Conservation (phyloP, 2,797 vertebrate genomes). For the Meda fulgida region DNA sequence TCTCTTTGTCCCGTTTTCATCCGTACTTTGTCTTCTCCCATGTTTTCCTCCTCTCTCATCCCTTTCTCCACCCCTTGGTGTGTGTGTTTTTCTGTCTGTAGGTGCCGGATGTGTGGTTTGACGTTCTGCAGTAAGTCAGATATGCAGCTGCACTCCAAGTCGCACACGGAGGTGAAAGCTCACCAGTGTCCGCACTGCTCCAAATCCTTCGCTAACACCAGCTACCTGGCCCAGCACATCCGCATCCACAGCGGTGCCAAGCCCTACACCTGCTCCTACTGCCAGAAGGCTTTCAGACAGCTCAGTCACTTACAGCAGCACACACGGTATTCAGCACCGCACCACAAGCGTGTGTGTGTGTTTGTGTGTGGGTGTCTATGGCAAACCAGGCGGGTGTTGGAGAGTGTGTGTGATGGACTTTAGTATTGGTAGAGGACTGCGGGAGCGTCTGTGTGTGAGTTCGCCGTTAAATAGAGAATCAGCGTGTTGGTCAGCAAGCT, state of each 20-base stretch:
- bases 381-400: conserved; percentile 38
- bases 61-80: conserved; percentile 63
- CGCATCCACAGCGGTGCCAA: conserved; percentile 99
- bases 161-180: conserved; percentile 99
- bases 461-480: neutral
- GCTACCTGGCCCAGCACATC: conserved; percentile 99
- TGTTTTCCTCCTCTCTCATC: conserved; percentile 41
- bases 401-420: conserved; percentile 46
- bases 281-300: conserved; percentile 99
- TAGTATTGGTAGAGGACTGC: neutral
- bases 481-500: neutral
- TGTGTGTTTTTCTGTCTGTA: conserved; percentile 82
- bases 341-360: conserved; percentile 42
- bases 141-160: conserved; percentile 99
- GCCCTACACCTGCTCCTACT: conserved; percentile 99
- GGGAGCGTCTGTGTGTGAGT: neutral
- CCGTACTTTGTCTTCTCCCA: conserved; percentile 55
- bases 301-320: conserved; percentile 99
- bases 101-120: conserved; percentile 99
- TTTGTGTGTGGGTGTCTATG: conserved; percentile 44
- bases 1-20: conserved; percentile 47
- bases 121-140: conserved; percentile 99
- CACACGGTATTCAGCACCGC: conserved; percentile 89
- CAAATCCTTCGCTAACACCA: conserved; percentile 99
- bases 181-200: conserved; percentile 99